A percentile compares a stretch with the other conserved stretches of the same genome.
phyloP scores from a whole-genome alignment of 1,140 invertebrate genomes.

The Zaprionus vittiger region DNA sequence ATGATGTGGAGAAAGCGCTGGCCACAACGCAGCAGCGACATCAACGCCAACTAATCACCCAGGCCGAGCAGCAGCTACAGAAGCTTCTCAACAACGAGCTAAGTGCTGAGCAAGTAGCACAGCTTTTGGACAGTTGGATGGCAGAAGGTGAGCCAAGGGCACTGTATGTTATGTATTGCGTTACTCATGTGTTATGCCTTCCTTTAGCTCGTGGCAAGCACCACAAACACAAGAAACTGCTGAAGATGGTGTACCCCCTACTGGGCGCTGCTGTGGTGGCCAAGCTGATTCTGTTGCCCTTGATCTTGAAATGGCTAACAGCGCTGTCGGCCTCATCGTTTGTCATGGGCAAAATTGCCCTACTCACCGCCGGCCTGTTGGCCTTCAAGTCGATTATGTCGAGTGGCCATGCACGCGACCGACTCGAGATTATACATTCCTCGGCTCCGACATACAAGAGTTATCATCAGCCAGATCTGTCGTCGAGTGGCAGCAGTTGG shows the following conservation, averaged over 20 bases:
- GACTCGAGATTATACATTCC: slow-evolving; percentile 74
- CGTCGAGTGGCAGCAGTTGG: slow-evolving; percentile 63
- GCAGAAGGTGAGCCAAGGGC: slow-evolving; percentile 44
- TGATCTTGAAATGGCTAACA: slow-evolving; percentile 87
- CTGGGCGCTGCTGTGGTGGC: slow-evolving; percentile 87
- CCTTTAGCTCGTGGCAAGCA: slow-evolving; percentile 67
- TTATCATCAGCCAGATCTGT: slow-evolving; percentile 58
- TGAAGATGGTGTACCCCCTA: slow-evolving; percentile 84
- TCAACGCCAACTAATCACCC: slow-evolving; percentile 46
- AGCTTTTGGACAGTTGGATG: slow-evolving; percentile 53
- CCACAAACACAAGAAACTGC: slow-evolving; percentile 65
- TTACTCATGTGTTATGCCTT: neutral
- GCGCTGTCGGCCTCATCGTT: slow-evolving; percentile 87
- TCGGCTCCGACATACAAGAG: slow-evolving; percentile 46
- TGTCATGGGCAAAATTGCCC: slow-evolving; percentile 86
- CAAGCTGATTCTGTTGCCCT: slow-evolving; percentile 87
- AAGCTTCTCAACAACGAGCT: slow-evolving; percentile 49
- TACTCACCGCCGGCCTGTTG: slow-evolving; percentile 83
- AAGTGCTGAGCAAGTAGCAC: slow-evolving; percentile 29
- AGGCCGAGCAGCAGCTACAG: slow-evolving; percentile 54
- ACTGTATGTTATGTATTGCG: neutral
- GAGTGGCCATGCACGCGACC: slow-evolving; percentile 52
- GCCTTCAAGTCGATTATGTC: slow-evolving; percentile 78
- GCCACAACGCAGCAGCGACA: slow-evolving; percentile 30
- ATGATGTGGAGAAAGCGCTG: slow-evolving; percentile 55